These are phyloP conservation scores for Holothuria leucospilota DNA, from an alignment of 53 echinoderm and acorn worm species.

Conservation along the genomic window DNA sequence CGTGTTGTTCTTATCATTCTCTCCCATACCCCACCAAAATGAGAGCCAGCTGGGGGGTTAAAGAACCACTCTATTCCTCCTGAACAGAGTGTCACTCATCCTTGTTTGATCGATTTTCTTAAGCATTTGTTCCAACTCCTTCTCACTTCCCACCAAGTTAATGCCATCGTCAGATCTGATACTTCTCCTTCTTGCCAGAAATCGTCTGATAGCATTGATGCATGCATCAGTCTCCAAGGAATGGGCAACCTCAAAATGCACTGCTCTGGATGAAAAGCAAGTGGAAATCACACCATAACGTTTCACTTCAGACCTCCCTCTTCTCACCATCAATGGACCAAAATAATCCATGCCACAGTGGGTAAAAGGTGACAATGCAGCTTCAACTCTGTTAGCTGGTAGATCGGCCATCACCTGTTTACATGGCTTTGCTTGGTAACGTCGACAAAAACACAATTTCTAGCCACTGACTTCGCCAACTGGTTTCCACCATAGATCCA, in stretches of 20 bases:
- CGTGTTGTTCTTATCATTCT: too few species aligned
- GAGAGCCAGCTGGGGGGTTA: conserved; percentile 65
- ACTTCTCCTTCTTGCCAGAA: conserved; percentile 63
- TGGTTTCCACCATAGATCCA: conserved; percentile 32
- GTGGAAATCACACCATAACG: conserved; percentile 72
- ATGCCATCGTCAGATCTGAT: conserved; percentile 69
- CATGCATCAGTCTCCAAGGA: too few species aligned
- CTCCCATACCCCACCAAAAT: too few species aligned
- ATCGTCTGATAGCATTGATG: conserved; percentile 62
- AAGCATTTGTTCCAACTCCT: conserved; percentile 50
- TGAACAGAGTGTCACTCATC: background rate
- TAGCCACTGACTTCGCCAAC: background rate
- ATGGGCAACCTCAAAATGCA: conserved; percentile 67
- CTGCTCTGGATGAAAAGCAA: conserved; percentile 57
- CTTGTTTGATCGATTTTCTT: conserved; percentile 12
- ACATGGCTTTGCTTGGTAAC: conserved; percentile 53
- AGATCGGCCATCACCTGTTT: conserved; percentile 70
- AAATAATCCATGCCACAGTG: too few species aligned
- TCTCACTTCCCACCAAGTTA: conserved; percentile 68
- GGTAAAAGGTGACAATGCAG: conserved; percentile 63
- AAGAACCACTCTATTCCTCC: conserved; percentile 53
- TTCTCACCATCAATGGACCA: conserved; percentile 63
- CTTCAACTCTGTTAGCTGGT: conserved; percentile 51
- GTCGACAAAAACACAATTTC: conserved; percentile 9
- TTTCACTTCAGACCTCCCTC: conserved; percentile 52